Base-by-base conservation (phyloP, 2,113 vertebrate genomes). In the Murina feae region DNA sequence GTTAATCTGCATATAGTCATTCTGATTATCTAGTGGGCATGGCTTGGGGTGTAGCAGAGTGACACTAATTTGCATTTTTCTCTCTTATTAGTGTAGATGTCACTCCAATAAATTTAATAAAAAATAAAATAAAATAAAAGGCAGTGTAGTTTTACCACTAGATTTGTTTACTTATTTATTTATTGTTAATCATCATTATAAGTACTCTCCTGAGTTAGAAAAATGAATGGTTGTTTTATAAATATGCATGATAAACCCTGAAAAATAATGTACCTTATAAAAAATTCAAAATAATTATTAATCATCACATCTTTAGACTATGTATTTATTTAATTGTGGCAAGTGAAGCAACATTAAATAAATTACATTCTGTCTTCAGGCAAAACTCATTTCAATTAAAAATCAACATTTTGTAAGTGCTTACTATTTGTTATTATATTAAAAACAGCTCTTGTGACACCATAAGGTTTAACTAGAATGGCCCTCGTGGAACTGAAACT, bases 401-500 rank as follows among this genome's bases (percentile, higher is more conserved):
- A 78, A 71, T 84, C 97, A 96, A 72, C 47, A 89, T 97, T 97
- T 97, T 97, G 42, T 89, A 97, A 96, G 80, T 53, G 85, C 81
- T 97, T 97, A 96, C 96, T 98, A 95, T 97, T 83, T 97, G 75
- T 81, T 89, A 60, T 74, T 96, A 69, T 58, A 97, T 98, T 98
- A 97, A 93, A 95, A 97, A 88, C 42, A 95, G 20, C 30, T 96
- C 95, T 86, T 96, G 51, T 78, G 94, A 79, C 84, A 96, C 83
- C 92, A 93, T 74, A 44, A 94, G 5, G 11, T 63, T 96, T 97
- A 82, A 91, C 13, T 7, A 2, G 35, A 58, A 35, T 66, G 37
- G 86, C 65, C 55, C 28, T 91, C 1, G n/a, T 84, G 88, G 68
- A 97, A 96, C 90, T 93, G 44, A 21, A 86, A 84, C 51, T 53